Base-by-base conservation (phyloP, 92 coral and sea anemone genomes). In the Parazoanthus atlanticus region DNA sequence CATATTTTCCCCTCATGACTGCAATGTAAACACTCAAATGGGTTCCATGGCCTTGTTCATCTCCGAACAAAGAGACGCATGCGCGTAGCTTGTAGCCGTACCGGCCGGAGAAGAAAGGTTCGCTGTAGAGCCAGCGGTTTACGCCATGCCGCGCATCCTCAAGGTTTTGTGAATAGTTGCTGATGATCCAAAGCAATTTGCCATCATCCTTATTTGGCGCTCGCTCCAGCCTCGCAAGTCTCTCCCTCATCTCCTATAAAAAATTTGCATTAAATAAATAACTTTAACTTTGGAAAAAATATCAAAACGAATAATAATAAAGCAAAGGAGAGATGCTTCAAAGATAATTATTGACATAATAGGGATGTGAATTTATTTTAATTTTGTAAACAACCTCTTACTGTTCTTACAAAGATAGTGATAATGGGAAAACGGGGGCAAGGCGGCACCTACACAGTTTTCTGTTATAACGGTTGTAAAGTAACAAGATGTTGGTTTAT, bases 31-130 rank as follows among this genome's bases (percentile, higher is more conserved):
- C 83, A 28, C 65, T 43, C 40, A 79, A 0, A 29, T 79, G 83
- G 1, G 66, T 79, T 79, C 83, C 83, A 21, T n/a, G 0, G 23
- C 36, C 83, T 10, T 47, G 34, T 79, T 28, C 83, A n/a, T 47
- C 64, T 2, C 83, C 83, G 66, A 49, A 25, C 38, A 47, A 30
- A 16, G 32, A n/a, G 8, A 52, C 25, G 4, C 21, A 21, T 12
- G 56, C 83, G 8, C 38, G 69, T 2, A 79, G 56, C 66, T 49
- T 79, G 66, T 79, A 79, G 8, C 83, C 83, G 25, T 79, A 23
- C 21, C 36, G 67, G 17, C 83, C 83, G 2, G 65, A 43, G 38
- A n/a, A 79, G 32, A 79, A 79, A 5, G 83, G 83, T 0, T 79
- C 67, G 38, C 83, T 79, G 38, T 47, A 28, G 33, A 79, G 41